A percentile compares a stretch with the other conserved stretches of the same genome.
Conservation (phyloP, 92 coral and sea anemone species). For the Palythoa grandis region DNA sequence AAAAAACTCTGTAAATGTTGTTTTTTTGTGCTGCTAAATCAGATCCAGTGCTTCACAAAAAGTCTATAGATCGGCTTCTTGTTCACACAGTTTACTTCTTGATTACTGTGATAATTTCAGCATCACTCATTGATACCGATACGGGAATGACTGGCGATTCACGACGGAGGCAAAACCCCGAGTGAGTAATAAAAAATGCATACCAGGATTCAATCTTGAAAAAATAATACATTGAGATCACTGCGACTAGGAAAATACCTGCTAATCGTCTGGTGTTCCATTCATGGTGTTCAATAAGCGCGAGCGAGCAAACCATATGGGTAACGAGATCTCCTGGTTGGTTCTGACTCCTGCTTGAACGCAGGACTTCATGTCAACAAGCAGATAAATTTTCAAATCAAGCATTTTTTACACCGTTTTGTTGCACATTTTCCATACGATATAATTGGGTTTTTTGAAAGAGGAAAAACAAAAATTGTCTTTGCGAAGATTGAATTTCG, state of each 20-base stretch:
- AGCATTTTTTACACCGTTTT: neutral
- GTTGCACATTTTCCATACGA: neutral
- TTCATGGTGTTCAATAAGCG: neutral
- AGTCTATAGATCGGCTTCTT: neutral
- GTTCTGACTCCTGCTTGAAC: too few species aligned
- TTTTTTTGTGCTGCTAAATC: neutral
- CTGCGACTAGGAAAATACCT: conserved; percentile 31
- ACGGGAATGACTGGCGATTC: neutral
- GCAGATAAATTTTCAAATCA: neutral
- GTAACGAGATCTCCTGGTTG: too few species aligned
- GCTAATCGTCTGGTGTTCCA: conserved; percentile 25
- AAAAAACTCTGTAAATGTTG: neutral
- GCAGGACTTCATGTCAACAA: too few species aligned
- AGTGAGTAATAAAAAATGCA: conserved; percentile 23
- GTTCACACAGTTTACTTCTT: neutral
- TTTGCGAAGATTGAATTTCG: neutral
- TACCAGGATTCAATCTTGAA: conserved; percentile 5
- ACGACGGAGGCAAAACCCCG: conserved; percentile 17
- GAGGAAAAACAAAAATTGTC: neutral
- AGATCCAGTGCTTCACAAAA: neutral
- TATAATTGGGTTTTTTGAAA: neutral
- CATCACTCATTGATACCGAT: neutral
- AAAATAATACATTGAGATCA: conserved; percentile 23
- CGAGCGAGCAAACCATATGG: conserved; percentile 5
- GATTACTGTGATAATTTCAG: neutral